These are phyloP conservation scores for Cinclus cinclus DNA, from an alignment of 2,113 vertebrate genomes.

Conservation along the genomic window DNA sequence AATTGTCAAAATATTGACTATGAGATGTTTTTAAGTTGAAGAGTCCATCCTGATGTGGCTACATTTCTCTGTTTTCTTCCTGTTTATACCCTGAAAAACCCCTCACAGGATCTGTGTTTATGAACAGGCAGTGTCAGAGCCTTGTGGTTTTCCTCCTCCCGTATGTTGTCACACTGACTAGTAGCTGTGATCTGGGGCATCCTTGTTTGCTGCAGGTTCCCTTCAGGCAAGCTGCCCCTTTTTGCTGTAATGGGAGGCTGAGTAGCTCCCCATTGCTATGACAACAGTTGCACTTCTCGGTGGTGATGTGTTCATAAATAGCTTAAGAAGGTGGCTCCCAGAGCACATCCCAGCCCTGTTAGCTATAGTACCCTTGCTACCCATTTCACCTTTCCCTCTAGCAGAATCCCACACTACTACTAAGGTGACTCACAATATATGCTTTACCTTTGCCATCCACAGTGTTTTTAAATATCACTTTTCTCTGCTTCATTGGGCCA, in stretches of 20 bases:
- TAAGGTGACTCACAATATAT: neutral
- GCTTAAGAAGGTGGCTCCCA: neutral
- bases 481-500: neutral
- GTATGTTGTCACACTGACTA: neutral
- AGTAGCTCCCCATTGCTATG: neutral
- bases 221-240: neutral
- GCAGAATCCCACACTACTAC: neutral
- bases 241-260: neutral
- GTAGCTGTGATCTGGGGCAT: neutral
- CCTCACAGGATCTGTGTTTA: neutral
- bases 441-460: neutral
- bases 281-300: neutral
- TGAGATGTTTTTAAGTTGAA: neutral
- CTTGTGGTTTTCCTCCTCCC: neutral
- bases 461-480: neutral
- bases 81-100: neutral
- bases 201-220: neutral
- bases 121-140: neutral
- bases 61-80: slow-evolving; percentile 8
- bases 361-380: neutral
- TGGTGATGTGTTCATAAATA: neutral
- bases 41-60: neutral
- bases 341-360: neutral
- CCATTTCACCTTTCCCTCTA: neutral
- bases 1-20: slow-evolving; percentile 8